Evolutionary conservation across 2,113 vertebrate genomes (phyloP).

Genomic region (Ceratotherium simum): DNA sequence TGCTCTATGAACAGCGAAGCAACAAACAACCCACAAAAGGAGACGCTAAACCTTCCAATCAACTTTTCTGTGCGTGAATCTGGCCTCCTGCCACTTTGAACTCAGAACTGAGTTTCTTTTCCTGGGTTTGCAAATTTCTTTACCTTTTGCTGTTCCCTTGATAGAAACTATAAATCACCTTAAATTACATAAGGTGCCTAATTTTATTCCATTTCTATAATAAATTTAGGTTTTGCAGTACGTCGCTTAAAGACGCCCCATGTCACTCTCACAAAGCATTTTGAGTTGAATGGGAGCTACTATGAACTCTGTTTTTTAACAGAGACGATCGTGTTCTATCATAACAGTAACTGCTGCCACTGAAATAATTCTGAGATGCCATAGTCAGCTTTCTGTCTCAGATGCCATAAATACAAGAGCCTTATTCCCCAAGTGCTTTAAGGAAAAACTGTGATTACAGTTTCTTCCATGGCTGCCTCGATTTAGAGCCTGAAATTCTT

Average conservation of each 20-base stretch:
- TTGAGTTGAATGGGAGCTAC: constrained; percentile 34
- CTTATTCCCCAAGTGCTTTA: constrained; percentile 52
- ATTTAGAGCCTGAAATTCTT: constrained; percentile 63
- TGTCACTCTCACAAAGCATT: constrained; percentile 44
- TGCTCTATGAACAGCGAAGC: background rate
- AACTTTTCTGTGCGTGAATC: background rate
- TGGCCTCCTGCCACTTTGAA: background rate
- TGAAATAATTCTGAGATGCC: constrained; percentile 55
- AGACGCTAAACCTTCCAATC: background rate
- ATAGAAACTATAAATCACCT: constrained; percentile 63
- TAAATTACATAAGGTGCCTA: constrained; percentile 63
- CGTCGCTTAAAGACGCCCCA: constrained; percentile 69
- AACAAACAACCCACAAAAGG: background rate
- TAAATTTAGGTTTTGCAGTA: constrained; percentile 76
- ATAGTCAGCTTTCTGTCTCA: constrained; percentile 42
- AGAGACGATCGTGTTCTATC: background rate
- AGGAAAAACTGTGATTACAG: constrained; percentile 63
- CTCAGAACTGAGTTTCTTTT: constrained; percentile 54
- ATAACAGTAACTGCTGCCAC: constrained; percentile 57
- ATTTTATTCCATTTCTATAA: constrained; percentile 68
- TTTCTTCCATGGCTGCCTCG: constrained; percentile 62
- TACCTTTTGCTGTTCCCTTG: background rate
- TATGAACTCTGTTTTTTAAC: constrained; percentile 31
- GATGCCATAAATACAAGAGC: constrained; percentile 64
- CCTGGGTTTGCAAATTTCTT: constrained; percentile 56